Evolutionary conservation across 2,888 invertebrate genomes (phyloP).

Genomic region (Caenorhabditis imperialis): DNA sequence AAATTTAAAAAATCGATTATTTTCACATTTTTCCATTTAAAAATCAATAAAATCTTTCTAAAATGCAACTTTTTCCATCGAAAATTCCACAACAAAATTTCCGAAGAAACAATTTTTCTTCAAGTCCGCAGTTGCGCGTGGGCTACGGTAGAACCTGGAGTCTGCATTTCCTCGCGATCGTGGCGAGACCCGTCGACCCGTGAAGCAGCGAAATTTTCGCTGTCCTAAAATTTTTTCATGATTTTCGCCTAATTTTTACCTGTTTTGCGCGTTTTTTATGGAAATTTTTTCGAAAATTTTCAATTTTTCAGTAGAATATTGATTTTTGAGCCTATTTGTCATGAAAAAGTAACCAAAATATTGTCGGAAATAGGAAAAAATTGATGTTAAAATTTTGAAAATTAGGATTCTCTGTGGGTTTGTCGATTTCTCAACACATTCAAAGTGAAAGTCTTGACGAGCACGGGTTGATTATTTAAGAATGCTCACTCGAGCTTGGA

Average conservation of each 20-base stretch:
- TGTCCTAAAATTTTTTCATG: slow-evolving; percentile 48
- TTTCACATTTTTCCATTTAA: no score
- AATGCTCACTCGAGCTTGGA: slow-evolving; percentile 51
- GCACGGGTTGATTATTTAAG: slow-evolving; percentile 35
- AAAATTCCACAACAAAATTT: neutral
- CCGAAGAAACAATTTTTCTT: neutral
- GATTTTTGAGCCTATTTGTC: no score
- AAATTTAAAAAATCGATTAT: no score
- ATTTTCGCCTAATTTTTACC: slow-evolving; percentile 22
- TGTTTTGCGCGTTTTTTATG: slow-evolving; percentile 10
- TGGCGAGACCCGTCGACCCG: slow-evolving; percentile 41
- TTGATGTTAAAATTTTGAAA: slow-evolving; percentile 1
- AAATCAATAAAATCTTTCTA: neutral
- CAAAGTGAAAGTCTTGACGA: slow-evolving; percentile 10
- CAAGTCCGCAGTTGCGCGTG: neutral
- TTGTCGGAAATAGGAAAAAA: neutral
- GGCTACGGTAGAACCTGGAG: slow-evolving; percentile 29
- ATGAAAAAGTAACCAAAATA: no score
- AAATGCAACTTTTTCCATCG: neutral
- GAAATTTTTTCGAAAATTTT: slow-evolving; percentile 18
- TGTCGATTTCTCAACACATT: slow-evolving; percentile 42
- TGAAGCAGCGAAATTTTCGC: slow-evolving; percentile 18
- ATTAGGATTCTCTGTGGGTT: no score
- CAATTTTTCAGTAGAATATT: no score
- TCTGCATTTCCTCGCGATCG: slow-evolving; percentile 19